Evolutionary conservation across 2,113 vertebrate genomes (phyloP).

Genomic region (Orcinus orca): DNA sequence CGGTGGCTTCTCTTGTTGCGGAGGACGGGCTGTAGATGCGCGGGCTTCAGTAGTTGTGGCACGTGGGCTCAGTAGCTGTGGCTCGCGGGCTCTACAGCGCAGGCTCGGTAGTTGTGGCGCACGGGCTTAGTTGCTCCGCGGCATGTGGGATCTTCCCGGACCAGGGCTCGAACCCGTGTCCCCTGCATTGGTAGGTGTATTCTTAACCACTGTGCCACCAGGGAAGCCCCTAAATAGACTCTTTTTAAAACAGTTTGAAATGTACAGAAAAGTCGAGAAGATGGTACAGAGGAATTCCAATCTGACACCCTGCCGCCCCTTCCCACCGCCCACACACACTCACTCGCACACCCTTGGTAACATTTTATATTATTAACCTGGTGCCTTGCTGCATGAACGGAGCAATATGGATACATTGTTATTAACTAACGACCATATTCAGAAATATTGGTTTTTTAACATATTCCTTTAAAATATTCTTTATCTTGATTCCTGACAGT

Average conservation of each 20-base stretch:
- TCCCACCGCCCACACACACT: fast-evolving
- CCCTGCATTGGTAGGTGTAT: too few species aligned
- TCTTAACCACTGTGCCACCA: too few species aligned
- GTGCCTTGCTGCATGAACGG: neutral
- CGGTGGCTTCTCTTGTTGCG: too few species aligned
- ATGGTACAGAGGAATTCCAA: too few species aligned
- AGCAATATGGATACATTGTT: neutral
- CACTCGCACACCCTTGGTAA: neutral
- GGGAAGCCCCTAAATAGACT: neutral
- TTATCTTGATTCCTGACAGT: neutral
- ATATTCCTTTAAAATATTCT: neutral
- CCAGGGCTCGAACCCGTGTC: too few species aligned
- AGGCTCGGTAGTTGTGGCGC: too few species aligned
- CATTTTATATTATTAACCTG: fast-evolving
- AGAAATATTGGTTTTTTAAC: neutral
- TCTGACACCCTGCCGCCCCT: neutral
- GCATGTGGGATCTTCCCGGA: too few species aligned
- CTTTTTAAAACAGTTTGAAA: neutral
- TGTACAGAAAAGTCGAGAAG: neutral
- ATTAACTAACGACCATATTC: neutral
- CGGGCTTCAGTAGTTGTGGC: too few species aligned
- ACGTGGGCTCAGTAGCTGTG: too few species aligned
- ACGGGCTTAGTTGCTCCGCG: too few species aligned
- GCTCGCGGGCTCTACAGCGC: too few species aligned
- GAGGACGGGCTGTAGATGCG: too few species aligned